A percentile compares a stretch with the other conserved stretches of the same genome.
Evolutionary conservation across 1,140 invertebrate species (phyloP).

Genomic region (Hypothenemus hampei): DNA sequence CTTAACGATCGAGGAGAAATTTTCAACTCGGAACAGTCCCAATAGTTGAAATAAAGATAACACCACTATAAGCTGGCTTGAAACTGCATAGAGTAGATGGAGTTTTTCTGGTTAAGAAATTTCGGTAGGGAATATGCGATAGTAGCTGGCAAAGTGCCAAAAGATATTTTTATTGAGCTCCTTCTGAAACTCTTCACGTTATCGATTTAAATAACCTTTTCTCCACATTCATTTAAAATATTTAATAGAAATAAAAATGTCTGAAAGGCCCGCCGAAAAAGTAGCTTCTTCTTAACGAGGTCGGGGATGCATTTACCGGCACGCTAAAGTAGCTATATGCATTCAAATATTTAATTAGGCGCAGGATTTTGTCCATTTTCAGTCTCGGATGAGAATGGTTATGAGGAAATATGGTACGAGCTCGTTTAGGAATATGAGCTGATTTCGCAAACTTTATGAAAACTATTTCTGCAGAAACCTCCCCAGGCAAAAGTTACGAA

Average conservation of each 20-base stretch:
- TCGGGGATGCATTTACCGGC: slow-evolving; percentile 14
- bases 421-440: slow-evolving; percentile 14
- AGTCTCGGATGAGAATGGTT: slow-evolving; percentile 21
- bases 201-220: too few species aligned
- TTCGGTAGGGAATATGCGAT: slow-evolving; percentile 3
- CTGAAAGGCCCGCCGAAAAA: too few species aligned
- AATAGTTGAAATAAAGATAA: slow-evolving; percentile 44
- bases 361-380: slow-evolving; percentile 24
- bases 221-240: too few species aligned
- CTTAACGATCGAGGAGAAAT: too few species aligned
- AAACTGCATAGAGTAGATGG: slow-evolving; percentile 34
- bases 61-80: slow-evolving; percentile 32
- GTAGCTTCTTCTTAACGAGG: slow-evolving; percentile 15
- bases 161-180: slow-evolving; percentile 5
- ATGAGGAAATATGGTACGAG: slow-evolving; percentile 21
- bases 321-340: slow-evolving; percentile 22
- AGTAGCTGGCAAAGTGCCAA: slow-evolving; percentile 8
- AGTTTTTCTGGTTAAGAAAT: slow-evolving; percentile 21
- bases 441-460: slow-evolving; percentile 16
- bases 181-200: too few species aligned
- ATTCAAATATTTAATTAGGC: slow-evolving; percentile 27
- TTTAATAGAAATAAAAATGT: too few species aligned
- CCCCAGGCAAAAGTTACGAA: neutral
- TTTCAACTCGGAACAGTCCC: too few species aligned
- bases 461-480: slow-evolving; percentile 15